phyloP scores from a whole-genome alignment of 2,113 vertebrate genomes.

The Rhabdornis inornatus region DNA sequence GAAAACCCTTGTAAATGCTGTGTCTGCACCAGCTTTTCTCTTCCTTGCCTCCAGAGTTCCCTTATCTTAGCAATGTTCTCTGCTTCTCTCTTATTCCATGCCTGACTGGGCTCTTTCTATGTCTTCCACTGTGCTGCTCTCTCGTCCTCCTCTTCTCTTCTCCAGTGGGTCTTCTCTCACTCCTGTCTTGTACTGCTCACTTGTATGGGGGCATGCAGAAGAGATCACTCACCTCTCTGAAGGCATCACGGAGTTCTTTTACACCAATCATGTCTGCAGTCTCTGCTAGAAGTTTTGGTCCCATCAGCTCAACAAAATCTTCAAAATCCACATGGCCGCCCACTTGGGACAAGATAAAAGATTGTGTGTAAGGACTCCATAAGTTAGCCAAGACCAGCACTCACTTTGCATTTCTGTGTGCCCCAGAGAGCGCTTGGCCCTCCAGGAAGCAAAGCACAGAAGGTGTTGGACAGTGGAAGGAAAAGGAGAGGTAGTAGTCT shows the following conservation, averaged over 20 bases:
- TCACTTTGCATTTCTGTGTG: background rate
- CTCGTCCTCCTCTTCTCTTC: background rate
- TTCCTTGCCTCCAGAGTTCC: background rate
- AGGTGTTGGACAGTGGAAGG: background rate
- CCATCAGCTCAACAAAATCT: conserved; percentile 98
- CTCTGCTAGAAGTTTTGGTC: conserved; percentile 95
- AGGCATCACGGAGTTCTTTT: conserved; percentile 94
- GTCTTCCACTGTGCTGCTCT: background rate
- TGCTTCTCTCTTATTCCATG: background rate
- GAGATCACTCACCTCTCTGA: conserved; percentile 86
- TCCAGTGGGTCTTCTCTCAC: background rate
- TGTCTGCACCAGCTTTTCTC: background rate
- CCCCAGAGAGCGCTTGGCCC: background rate
- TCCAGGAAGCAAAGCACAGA: background rate
- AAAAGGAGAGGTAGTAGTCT: background rate
- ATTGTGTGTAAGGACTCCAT: background rate
- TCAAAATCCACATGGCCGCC: conserved; percentile 98
- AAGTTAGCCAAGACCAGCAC: background rate
- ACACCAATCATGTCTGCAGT: conserved; percentile 99
- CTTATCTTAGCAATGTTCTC: background rate
- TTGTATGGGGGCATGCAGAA: fast-evolving
- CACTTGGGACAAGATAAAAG: conserved; percentile 75
- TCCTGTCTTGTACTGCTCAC: background rate
- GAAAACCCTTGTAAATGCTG: background rate
- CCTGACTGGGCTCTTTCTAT: background rate